Percentiles rank a stretch among this genome's conserved stretches.
Conservation (phyloP, 2,797 vertebrate genomes). For the Pangasius krempfi region DNA sequence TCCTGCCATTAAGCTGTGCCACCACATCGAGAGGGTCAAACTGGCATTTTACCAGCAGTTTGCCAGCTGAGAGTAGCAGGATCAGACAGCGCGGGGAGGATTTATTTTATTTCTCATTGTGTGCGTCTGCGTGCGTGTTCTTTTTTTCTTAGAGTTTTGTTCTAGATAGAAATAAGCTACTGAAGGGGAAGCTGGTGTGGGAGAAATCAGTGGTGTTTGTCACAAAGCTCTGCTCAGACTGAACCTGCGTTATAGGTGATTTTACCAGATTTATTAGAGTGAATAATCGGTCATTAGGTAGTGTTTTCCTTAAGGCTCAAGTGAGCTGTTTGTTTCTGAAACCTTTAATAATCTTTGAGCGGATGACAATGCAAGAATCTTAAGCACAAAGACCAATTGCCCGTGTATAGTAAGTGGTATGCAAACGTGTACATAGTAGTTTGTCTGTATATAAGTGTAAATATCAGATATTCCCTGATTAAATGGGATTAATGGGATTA, state of each 20-base stretch:
- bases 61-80: conserved; percentile 79
- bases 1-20: conserved; percentile 96
- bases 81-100: not conserved
- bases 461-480: conserved; percentile 69
- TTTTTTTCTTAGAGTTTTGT: not conserved
- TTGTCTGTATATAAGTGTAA: conserved; percentile 77
- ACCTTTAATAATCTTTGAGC: conserved; percentile 55
- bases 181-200: not conserved
- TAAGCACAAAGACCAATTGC: conserved; percentile 73
- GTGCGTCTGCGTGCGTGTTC: conserved; percentile 13
- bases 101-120: conserved; percentile 27
- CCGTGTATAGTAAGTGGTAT: conserved; percentile 66
- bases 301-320: conserved; percentile 46
- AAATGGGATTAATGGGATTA: conserved; percentile 58
- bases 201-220: conserved; percentile 35
- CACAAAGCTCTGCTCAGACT: conserved; percentile 16
- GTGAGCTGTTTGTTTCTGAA: conserved; percentile 48
- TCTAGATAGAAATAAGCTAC: conserved; percentile 34
- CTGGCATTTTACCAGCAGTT: conserved; percentile 99
- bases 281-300: not conserved
- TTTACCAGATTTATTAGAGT: not conserved
- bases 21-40: conserved; percentile 97
- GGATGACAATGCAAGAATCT: conserved; percentile 66
- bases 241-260: not conserved
- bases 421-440: conserved; percentile 64